Conservation (phyloP, 1,140 invertebrate genomes). For the Eupeodes corollae region DNA sequence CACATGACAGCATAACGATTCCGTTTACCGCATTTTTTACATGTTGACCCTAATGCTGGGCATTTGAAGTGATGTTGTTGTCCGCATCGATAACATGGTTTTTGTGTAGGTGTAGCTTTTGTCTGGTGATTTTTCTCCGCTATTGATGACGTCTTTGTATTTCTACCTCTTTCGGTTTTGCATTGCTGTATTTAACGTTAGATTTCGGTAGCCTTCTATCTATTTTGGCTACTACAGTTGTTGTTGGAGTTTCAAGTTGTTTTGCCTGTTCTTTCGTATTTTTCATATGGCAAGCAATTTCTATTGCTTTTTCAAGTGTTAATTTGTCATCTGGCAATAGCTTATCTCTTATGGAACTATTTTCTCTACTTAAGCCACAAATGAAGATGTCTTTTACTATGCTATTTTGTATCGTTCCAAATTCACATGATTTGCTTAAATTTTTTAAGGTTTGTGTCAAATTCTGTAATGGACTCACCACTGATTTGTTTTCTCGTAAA, state of each 20-base stretch:
- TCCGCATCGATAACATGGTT: no score
- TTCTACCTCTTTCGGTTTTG: no score
- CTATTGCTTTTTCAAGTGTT: constrained; percentile 1
- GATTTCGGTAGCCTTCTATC: no score
- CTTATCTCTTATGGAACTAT: neutral
- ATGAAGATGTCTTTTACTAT: constrained; percentile 12
- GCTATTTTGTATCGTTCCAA: constrained; percentile 9
- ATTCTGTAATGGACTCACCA: constrained; percentile 13
- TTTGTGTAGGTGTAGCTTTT: no score
- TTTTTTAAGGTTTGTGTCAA: constrained; percentile 13
- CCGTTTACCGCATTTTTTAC: no score
- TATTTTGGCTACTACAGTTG: no score
- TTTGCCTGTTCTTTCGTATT: constrained; percentile 1
- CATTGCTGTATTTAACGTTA: no score
- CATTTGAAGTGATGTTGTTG: no score
- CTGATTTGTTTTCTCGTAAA: constrained; percentile 15
- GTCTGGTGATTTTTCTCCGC: no score
- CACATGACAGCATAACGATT: no score
- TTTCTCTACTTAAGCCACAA: constrained; percentile 8
- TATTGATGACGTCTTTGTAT: no score
- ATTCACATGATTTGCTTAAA: constrained; percentile 14
- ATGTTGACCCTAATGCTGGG: no score
- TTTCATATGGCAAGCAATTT: constrained; percentile 3
- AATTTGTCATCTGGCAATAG: constrained; percentile 3
- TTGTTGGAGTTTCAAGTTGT: neutral